A percentile compares a stretch with the other conserved stretches of the same genome.
These are phyloP conservation scores for Lypha dubia DNA, from an alignment of 2,888 invertebrate species.

Conservation along the genomic window DNA sequence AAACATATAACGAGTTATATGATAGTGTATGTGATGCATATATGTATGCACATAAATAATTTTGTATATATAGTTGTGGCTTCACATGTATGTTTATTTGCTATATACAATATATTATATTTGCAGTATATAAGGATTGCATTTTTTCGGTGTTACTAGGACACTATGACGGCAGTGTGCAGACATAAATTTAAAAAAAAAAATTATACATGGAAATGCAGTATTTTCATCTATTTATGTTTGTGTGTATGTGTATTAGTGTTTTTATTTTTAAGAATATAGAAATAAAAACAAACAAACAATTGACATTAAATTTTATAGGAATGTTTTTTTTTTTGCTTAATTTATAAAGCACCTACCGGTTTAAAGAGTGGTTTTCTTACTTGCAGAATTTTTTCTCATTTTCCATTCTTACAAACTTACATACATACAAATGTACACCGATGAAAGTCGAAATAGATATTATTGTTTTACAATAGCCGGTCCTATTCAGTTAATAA, in stretches of 20 bases:
- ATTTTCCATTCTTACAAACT: too few species aligned
- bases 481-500: too few species aligned
- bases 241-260: not conserved
- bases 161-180: slow-evolving; percentile 72
- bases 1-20: slow-evolving; percentile 32
- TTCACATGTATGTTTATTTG: slow-evolving; percentile 12
- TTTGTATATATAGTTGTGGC: not conserved
- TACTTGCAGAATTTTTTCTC: too few species aligned
- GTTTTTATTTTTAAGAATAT: slow-evolving; percentile 43
- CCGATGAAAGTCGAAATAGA: too few species aligned
- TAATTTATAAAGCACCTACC: not conserved
- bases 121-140: slow-evolving; percentile 13
- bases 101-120: slow-evolving; percentile 42
- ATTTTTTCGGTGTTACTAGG: slow-evolving; percentile 74
- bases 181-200: slow-evolving; percentile 72
- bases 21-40: not conserved
- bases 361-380: not conserved
- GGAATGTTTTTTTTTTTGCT: not conserved
- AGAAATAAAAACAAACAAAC: slow-evolving; percentile 49
- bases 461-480: too few species aligned
- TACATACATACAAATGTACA: too few species aligned
- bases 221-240: slow-evolving; percentile 59
- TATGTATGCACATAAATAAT: too few species aligned
- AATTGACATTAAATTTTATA: slow-evolving; percentile 39
- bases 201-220: slow-evolving; percentile 72